Percentiles rank a stretch among this genome's conserved stretches.
phyloP scores from a whole-genome alignment of 2,797 vertebrate genomes.

The Peromyscus melanophrys region DNA sequence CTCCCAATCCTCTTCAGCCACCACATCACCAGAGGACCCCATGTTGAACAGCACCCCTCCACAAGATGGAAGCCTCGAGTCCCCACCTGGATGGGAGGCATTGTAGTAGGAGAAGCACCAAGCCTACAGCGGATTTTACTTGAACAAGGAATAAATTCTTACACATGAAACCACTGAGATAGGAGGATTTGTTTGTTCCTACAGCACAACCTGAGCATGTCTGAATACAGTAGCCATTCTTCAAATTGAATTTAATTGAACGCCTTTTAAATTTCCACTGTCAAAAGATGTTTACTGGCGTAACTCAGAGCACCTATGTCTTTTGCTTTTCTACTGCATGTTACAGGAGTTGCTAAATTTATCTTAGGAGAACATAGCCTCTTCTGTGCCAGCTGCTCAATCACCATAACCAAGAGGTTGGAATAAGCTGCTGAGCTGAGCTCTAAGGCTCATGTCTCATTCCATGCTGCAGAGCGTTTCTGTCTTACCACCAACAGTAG shows the following conservation, averaged over 20 bases:
- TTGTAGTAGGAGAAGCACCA: neutral
- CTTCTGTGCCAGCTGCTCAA: neutral
- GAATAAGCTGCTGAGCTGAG: neutral
- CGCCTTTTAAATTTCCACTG: constrained; percentile 48
- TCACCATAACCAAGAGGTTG: neutral
- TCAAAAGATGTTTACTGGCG: constrained; percentile 17
- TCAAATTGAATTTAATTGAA: constrained; percentile 68
- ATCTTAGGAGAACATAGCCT: neutral
- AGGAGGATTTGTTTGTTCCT: constrained; percentile 33
- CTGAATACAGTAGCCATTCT: neutral
- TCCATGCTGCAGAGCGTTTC: constrained; percentile 28
- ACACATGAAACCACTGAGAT: neutral
- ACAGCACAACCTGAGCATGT: neutral
- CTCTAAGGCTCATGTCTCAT: neutral
- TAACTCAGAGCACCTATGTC: constrained; percentile 6
- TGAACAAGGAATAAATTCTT: constrained; percentile 33
- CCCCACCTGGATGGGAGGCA: neutral
- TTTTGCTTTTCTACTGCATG: constrained; percentile 26
- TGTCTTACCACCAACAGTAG: neutral
- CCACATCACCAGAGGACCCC: neutral
- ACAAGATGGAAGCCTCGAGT: neutral
- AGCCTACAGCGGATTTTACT: neutral
- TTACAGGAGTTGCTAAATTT: constrained; percentile 46
- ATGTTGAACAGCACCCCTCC: neutral
- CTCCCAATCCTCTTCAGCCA: neutral